A percentile compares a stretch with the other conserved stretches of the same genome.
Evolutionary conservation across 2,797 vertebrate genomes (phyloP).

Genomic region (Mormyrops attenuatus): DNA sequence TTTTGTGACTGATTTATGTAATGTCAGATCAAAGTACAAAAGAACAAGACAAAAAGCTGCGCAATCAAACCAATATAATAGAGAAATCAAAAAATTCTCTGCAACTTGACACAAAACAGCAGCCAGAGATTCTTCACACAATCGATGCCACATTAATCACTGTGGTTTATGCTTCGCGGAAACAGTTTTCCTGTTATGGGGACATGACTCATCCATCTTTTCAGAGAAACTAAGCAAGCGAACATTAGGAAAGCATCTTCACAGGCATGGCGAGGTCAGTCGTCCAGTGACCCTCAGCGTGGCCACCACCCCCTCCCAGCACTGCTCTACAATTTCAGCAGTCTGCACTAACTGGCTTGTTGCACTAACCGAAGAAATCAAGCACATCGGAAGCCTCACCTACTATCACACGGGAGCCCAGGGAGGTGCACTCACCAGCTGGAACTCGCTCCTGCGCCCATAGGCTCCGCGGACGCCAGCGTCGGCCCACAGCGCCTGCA

Average conservation of each 20-base stretch:
- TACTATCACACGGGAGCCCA: background rate
- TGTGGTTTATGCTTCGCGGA: background rate
- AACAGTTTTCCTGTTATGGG: background rate
- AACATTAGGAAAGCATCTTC: background rate
- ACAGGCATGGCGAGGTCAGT: background rate
- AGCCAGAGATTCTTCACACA: background rate
- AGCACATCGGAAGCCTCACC: background rate
- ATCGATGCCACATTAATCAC: background rate
- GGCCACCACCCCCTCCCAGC: background rate
- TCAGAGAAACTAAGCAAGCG: background rate
- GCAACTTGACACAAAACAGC: background rate
- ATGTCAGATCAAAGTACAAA: background rate
- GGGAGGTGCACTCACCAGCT: constrained; percentile 76
- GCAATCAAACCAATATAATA: background rate
- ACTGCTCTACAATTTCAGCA: background rate
- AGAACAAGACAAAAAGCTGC: background rate
- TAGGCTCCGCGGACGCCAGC: constrained; percentile 81
- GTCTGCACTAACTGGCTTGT: background rate
- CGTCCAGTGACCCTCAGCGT: background rate
- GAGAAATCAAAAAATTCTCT: background rate
- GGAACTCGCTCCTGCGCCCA: constrained; percentile 83
- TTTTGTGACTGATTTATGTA: background rate
- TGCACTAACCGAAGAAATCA: background rate
- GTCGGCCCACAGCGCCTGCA: constrained; percentile 80
- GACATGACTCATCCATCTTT: background rate